Evolutionary conservation across 2,113 vertebrate genomes (phyloP).

Genomic region (Herpailurus yagouaroundi): DNA sequence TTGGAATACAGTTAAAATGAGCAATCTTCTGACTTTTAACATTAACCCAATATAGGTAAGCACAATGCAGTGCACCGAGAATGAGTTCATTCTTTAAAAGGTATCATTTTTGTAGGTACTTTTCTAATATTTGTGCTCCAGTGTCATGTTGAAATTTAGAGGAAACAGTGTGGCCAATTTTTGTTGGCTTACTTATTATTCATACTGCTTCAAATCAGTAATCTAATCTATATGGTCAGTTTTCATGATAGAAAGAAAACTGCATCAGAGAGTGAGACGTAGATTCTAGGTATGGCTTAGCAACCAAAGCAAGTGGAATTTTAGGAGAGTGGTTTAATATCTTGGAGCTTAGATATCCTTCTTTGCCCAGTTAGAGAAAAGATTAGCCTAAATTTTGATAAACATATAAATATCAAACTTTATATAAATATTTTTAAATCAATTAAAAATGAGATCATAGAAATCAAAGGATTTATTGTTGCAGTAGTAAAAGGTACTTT

Average conservation of each 20-base stretch:
- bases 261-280: neutral
- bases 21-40: neutral
- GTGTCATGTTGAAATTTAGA: neutral
- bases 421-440: neutral
- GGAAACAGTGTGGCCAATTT: neutral
- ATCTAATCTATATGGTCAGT: neutral
- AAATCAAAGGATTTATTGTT: neutral
- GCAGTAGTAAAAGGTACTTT: neutral
- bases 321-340: neutral
- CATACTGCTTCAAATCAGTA: neutral
- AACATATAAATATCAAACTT: neutral
- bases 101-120: neutral
- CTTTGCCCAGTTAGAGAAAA: neutral
- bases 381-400: neutral
- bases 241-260: neutral
- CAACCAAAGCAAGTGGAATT: neutral
- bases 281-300: neutral
- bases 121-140: neutral
- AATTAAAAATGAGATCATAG: neutral
- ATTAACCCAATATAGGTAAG: neutral
- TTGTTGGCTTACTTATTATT: neutral
- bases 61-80: neutral
- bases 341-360: neutral
- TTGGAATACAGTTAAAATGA: neutral
- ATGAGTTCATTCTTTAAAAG: neutral